Base-by-base conservation (phyloP, 2,797 vertebrate species). In the Pogonophryne albipinna region DNA sequence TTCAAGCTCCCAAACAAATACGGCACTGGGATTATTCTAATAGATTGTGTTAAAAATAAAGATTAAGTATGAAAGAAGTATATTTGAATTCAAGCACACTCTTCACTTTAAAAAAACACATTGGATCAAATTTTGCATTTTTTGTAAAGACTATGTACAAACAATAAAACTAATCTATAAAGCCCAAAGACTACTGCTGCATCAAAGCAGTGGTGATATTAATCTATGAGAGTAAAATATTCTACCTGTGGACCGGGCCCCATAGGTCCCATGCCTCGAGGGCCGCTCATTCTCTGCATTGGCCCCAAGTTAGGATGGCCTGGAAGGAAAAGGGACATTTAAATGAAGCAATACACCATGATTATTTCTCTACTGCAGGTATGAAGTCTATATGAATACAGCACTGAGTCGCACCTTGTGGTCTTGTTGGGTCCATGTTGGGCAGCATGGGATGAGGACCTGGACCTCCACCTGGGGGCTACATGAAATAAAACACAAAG, bases 221-320 rank as follows among this genome's bases (percentile, higher is more conserved):
- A 57, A 51, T 62, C 1, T 10, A 16, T 45, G 3, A 10, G 6
- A 63, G 7, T 3, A 50, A 34, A 60, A 51, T 0, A 56, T 6
- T 87, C 88, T 94, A 99, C 98, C 98, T 99, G 98, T 42, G 97
- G 97, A 81, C 97, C 98, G 0, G 98, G 98, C 49, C 97, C 98
- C 97, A 99, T 99, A 14, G 98, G 98, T 78, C 97, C 98, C 97
- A 99, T 99, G 90, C 96, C 97, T 95, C 98, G 96, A 3, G 98
- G 97, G 87, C 97, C 97, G 84, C 96, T 98, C 97, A 99, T 99
- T 94, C 98, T 96, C 93, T 99, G 98, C 97, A 99, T 99, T 59
- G 97, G 97, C 71, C 98, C 98, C 95, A 97, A 95, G 86, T 97
- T 96, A 83, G 96, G 97, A 92, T 97, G 96, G 51, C 96, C 98